Evolutionary conservation across 37 sponge, comb jelly and placozoan genomes (phyloP).

Genomic region (Theonella swinhoei): DNA sequence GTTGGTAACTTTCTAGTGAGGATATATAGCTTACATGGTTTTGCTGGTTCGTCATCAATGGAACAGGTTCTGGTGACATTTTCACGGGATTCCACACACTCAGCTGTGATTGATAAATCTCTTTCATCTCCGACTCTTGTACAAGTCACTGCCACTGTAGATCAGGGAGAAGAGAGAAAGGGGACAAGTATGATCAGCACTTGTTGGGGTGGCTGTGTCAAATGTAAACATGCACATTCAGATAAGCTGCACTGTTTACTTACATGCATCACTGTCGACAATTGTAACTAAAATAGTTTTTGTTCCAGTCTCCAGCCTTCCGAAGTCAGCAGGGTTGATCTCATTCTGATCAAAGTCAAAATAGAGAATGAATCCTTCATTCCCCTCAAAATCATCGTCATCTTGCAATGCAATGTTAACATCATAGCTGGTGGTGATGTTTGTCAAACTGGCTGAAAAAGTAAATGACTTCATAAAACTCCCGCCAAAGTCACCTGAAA

Average conservation of each 20-base stretch:
- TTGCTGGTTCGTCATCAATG: not conserved
- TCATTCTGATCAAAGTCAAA: not conserved
- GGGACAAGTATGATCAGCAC: no score
- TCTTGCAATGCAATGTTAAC: not conserved
- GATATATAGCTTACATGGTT: not conserved
- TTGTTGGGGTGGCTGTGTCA: no score
- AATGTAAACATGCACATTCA: no score
- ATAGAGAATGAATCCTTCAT: not conserved
- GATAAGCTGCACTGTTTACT: not conserved
- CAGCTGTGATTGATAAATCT: not conserved
- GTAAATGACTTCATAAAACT: not conserved
- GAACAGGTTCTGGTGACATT: not conserved
- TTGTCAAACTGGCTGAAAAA: not conserved
- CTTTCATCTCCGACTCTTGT: not conserved
- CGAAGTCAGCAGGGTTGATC: not conserved
- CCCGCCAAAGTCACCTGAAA: not conserved
- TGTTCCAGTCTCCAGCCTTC: not conserved
- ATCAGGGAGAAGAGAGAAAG: no score
- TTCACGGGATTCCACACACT: not conserved
- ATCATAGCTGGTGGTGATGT: not conserved
- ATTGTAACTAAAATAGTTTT: not conserved
- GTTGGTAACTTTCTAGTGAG: no score
- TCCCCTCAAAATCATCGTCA: not conserved
- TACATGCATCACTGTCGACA: not conserved
- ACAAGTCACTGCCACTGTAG: not conserved